Conservation (phyloP, 2,113 vertebrate genomes). For the Sclerurus mexicanus region DNA sequence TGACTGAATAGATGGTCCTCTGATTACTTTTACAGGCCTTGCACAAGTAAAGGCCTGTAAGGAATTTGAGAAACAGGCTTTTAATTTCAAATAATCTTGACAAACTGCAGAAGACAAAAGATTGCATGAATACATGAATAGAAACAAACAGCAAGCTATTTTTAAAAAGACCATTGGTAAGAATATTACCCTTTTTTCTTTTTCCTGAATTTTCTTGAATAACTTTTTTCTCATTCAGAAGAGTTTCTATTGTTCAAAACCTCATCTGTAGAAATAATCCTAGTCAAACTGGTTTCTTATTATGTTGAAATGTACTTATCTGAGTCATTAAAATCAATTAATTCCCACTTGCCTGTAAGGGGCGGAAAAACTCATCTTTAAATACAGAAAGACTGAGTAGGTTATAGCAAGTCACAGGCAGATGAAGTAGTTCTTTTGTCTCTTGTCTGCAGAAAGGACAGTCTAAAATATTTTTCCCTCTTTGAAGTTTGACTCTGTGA, state of each 20-base stretch:
- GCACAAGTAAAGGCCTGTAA: not conserved
- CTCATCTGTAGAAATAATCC: not conserved
- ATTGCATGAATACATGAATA: not conserved
- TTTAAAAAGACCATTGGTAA: not conserved
- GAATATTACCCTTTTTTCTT: not conserved
- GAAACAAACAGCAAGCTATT: not conserved
- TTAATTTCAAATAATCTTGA: not conserved
- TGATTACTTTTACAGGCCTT: not conserved
- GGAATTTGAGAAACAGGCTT: not conserved
- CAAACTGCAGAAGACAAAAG: not conserved
- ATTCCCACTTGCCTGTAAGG: not conserved
- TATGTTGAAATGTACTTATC: not conserved
- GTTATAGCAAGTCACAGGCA: not conserved
- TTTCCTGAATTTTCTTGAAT: not conserved
- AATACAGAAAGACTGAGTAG: not conserved
- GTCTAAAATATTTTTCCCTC: not conserved
- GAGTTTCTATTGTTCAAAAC: not conserved
- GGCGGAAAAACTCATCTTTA: not conserved
- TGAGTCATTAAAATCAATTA: not conserved
- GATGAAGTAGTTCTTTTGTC: not conserved
- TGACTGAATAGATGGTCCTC: not conserved
- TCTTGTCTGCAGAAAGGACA: not conserved
- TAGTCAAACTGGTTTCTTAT: not conserved
- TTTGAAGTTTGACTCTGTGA: not conserved
- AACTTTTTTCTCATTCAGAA: not conserved